These are phyloP conservation scores for Leptinotarsa defecta DNA, from an alignment of 1,140 invertebrate genomes.

Conservation along the genomic window DNA sequence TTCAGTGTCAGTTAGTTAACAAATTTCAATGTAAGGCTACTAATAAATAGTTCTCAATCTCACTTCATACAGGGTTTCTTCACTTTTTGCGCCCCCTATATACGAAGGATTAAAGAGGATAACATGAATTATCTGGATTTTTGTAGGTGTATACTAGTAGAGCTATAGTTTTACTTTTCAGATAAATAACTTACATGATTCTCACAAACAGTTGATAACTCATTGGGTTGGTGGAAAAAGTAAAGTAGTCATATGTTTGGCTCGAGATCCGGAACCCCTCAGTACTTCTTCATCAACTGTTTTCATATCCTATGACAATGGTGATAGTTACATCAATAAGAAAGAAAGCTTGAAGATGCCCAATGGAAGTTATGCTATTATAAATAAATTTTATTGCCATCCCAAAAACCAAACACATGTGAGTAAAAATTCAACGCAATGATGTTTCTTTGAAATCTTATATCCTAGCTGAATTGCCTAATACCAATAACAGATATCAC, in stretches of 20 bases:
- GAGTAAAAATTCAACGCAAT: slow-evolving; percentile 55
- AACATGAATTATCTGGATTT: too few species aligned
- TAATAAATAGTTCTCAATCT: too few species aligned
- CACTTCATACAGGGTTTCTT: too few species aligned
- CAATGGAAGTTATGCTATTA: slow-evolving; percentile 41
- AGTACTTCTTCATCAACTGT: slow-evolving; percentile 67
- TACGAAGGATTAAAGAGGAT: too few species aligned
- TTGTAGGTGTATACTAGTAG: too few species aligned
- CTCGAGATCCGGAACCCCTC: slow-evolving; percentile 66
- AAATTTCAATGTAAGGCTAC: too few species aligned
- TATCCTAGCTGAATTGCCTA: too few species aligned
- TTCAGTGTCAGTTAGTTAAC: too few species aligned
- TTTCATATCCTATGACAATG: slow-evolving; percentile 86
- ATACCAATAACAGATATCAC: too few species aligned
- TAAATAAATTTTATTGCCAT: slow-evolving; percentile 85
- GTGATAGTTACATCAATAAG: slow-evolving; percentile 75
- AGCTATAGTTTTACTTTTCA: too few species aligned
- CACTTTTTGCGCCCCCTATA: too few species aligned
- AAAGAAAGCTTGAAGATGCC: slow-evolving; percentile 70
- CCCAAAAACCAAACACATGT: slow-evolving; percentile 75
- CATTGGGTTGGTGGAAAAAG: slow-evolving; percentile 87
- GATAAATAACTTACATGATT: slow-evolving; percentile 71
- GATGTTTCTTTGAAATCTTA: too few species aligned
- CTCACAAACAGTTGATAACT: slow-evolving; percentile 84
- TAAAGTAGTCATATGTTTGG: slow-evolving; percentile 84